These are phyloP conservation scores for Montipora capitata DNA, from an alignment of 92 coral and sea anemone genomes.

Conservation along the genomic window DNA sequence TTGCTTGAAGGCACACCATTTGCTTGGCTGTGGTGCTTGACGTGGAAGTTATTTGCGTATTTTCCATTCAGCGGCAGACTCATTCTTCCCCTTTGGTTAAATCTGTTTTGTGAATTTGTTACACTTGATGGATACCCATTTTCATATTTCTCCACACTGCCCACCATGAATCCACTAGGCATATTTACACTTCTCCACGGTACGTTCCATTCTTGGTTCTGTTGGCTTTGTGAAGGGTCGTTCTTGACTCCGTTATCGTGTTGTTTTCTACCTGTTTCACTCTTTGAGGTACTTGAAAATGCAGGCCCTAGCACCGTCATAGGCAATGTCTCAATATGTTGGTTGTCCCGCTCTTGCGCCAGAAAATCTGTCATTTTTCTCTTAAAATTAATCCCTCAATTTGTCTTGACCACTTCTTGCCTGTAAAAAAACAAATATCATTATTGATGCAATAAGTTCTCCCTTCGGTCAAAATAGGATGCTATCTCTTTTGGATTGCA, in stretches of 20 bases:
- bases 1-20: not conserved
- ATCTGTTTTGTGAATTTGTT: not conserved
- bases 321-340: not conserved
- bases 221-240: not conserved
- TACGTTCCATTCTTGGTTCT: slow-evolving; percentile 2
- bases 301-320: not conserved
- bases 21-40: not conserved
- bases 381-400: not conserved
- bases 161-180: not conserved
- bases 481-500: too few species aligned
- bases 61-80: slow-evolving; percentile 40
- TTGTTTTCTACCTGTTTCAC: not conserved
- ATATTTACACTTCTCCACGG: slow-evolving; percentile 8
- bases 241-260: not conserved
- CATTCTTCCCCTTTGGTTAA: slow-evolving; percentile 18
- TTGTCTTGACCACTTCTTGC: not conserved
- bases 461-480: too few species aligned
- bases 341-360: not conserved
- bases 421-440: not conserved
- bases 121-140: slow-evolving; percentile 13
- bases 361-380: slow-evolving; percentile 14
- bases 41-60: slow-evolving; percentile 26
- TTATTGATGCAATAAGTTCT: not conserved
- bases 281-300: too few species aligned
- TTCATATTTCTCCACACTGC: not conserved